These are phyloP conservation scores for Pandemis corylana DNA, from an alignment of 2,888 invertebrate genomes.

Conservation along the genomic window DNA sequence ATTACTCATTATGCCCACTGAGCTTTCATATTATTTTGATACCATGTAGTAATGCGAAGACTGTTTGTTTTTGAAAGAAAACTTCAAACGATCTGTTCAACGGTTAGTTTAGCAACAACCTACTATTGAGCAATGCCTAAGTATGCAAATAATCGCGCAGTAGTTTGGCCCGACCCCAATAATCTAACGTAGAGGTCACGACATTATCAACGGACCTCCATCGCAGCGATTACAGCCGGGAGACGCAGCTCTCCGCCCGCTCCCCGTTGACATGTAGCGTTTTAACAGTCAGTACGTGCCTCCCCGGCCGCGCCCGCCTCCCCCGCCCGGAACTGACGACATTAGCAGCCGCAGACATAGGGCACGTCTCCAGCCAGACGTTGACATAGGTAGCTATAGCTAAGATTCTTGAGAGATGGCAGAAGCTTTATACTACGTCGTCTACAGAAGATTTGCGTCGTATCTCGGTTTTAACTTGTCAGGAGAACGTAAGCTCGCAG, in stretches of 20 bases:
- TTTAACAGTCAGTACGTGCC: slow-evolving; percentile 82
- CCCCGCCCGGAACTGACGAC: slow-evolving; percentile 74
- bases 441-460: slow-evolving; percentile 34
- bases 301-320: slow-evolving; percentile 54
- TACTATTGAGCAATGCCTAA: slow-evolving; percentile 21
- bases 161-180: slow-evolving; percentile 52
- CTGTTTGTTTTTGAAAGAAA: not conserved
- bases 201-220: slow-evolving; percentile 76
- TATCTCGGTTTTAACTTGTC: slow-evolving; percentile 38
- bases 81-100: not conserved
- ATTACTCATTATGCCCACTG: not conserved
- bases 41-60: not conserved
- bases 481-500: slow-evolving; percentile 36
- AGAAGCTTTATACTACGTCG: slow-evolving; percentile 29
- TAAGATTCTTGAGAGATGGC: slow-evolving; percentile 44
- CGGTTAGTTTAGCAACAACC: slow-evolving; percentile 14
- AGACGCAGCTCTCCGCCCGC: slow-evolving; percentile 67
- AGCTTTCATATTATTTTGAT: not conserved
- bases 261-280: slow-evolving; percentile 80
- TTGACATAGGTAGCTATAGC: slow-evolving; percentile 69
- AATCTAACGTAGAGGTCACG: slow-evolving; percentile 67
- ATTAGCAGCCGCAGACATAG: slow-evolving; percentile 84
- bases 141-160: slow-evolving; percentile 48
- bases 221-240: slow-evolving; percentile 65
- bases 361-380: slow-evolving; percentile 76